These are phyloP conservation scores for Tubulanus polymorphus DNA, from an alignment of 2,888 invertebrate genomes.

Conservation along the genomic window DNA sequence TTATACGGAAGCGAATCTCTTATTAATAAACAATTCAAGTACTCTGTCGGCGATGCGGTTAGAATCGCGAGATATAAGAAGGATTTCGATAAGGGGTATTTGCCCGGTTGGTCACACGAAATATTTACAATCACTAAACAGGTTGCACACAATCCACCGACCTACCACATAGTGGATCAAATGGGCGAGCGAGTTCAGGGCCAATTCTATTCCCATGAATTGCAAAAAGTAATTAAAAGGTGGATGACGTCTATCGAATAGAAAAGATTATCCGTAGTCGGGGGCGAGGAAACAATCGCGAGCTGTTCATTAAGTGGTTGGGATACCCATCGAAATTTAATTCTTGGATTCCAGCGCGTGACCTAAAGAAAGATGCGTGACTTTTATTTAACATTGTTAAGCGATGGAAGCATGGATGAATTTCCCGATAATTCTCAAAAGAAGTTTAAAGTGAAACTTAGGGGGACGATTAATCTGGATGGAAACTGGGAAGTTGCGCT, in stretches of 20 bases:
- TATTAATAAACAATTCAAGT: background rate
- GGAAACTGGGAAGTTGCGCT: background rate
- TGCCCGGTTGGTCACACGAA: background rate
- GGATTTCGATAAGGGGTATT: background rate
- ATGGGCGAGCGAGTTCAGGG: background rate
- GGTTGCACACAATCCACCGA: background rate
- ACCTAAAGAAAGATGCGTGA: background rate
- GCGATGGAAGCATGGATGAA: background rate
- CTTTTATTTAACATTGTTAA: background rate
- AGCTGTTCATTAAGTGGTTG: too few relatives aligned
- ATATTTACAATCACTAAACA: background rate
- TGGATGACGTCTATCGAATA: too few relatives aligned
- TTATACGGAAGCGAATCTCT: background rate
- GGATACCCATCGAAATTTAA: too few relatives aligned
- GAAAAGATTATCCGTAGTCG: too few relatives aligned
- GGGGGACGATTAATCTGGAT: background rate
- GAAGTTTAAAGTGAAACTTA: background rate
- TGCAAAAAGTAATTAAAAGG: background rate
- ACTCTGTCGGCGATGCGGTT: background rate
- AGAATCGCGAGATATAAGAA: background rate
- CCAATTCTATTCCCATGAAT: background rate
- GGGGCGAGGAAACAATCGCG: too few relatives aligned
- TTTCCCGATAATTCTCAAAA: background rate
- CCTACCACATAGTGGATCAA: background rate
- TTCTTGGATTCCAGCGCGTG: too few relatives aligned